Evolutionary conservation across 2,113 vertebrate genomes (phyloP).

Genomic region (Bos javanicus): DNA sequence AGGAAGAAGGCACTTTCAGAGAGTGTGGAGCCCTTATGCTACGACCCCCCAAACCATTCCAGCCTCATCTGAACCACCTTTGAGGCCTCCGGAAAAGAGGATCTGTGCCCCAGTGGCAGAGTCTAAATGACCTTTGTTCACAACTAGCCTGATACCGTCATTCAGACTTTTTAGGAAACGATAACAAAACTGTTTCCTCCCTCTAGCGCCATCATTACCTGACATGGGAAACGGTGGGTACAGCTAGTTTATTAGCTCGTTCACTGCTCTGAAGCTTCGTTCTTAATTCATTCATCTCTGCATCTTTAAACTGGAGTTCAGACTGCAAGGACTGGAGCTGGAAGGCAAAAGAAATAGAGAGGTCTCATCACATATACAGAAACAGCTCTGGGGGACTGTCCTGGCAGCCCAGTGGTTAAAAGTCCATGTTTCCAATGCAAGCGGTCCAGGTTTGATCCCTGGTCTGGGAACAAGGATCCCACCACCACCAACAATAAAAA

Average conservation of each 20-base stretch:
- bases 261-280: slow-evolving; percentile 87
- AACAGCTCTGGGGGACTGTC: not conserved
- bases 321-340: slow-evolving; percentile 93
- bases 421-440: not conserved
- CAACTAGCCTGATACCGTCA: not conserved
- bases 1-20: not conserved
- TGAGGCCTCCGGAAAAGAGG: not conserved
- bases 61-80: not conserved
- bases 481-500: not conserved
- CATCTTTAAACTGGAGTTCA: slow-evolving; percentile 96
- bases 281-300: slow-evolving; percentile 94
- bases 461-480: not conserved
- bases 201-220: slow-evolving; percentile 79
- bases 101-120: not conserved
- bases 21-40: not conserved
- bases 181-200: not conserved
- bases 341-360: slow-evolving; percentile 41
- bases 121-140: not conserved
- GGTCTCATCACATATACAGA: not conserved
- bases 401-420: not conserved
- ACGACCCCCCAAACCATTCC: not conserved
- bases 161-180: not conserved
- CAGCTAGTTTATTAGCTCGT: slow-evolving; percentile 71
- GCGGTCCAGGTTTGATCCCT: not conserved
- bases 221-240: slow-evolving; percentile 60